phyloP scores from a whole-genome alignment of 1,140 invertebrate genomes.

The Microplitis demolitor region DNA sequence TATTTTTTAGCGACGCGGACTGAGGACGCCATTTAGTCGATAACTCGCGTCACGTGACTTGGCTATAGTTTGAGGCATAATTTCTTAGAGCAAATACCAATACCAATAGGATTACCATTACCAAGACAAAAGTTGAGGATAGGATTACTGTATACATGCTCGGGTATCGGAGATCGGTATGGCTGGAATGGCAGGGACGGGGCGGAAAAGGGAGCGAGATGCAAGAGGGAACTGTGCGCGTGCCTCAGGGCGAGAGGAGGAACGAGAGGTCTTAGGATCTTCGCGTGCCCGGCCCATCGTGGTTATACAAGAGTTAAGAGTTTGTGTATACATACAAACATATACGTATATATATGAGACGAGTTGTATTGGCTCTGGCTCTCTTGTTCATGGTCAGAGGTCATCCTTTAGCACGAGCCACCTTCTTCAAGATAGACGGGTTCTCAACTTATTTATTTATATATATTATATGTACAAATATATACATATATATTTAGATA shows the following conservation, averaged over 20 bases:
- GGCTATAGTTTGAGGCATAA: no score
- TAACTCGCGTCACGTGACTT: no score
- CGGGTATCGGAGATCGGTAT: neutral
- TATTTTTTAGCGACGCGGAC: no score
- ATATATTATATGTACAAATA: neutral
- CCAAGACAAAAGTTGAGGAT: no score
- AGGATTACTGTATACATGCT: no score
- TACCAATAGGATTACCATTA: no score
- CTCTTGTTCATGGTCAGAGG: slow-evolving; percentile 54
- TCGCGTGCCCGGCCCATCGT: slow-evolving; percentile 55
- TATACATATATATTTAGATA: no score
- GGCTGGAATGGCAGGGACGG: neutral
- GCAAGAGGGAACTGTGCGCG: slow-evolving; percentile 21
- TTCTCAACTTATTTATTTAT: slow-evolving; percentile 27
- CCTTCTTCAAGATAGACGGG: slow-evolving; percentile 23
- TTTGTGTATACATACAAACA: neutral
- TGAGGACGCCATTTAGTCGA: no score
- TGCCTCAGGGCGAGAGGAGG: slow-evolving; percentile 23
- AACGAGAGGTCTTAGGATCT: slow-evolving; percentile 35
- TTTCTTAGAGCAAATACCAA: no score
- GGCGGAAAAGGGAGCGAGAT: neutral
- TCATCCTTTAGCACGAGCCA: slow-evolving; percentile 59
- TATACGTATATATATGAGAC: neutral
- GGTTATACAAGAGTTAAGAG: slow-evolving; percentile 31
- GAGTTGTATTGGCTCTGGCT: neutral